Base-by-base conservation (phyloP, 2,888 invertebrate species). In the Temnothorax rugatulus region DNA sequence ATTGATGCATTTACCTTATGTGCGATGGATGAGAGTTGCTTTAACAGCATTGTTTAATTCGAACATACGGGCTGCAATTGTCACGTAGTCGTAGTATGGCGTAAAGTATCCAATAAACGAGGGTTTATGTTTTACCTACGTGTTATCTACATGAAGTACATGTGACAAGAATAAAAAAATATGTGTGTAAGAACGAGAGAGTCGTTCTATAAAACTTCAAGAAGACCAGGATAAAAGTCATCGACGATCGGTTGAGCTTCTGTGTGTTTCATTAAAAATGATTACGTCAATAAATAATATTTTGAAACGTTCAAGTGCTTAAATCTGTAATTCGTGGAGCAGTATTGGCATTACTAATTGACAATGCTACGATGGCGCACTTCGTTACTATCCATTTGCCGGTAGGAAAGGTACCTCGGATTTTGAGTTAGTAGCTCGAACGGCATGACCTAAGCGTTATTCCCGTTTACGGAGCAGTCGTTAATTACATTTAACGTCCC, bases 401-500 rank as follows among this genome's bases (percentile, higher is more conserved):
- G 38, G 64, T 21, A 15, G 71, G 71, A 59, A 29, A 29, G 71
- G 15, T 41, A 79, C 38, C 34, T 57, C 13, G 47, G 47, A 69
- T 34, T 79, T 73, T 59, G 73, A 29, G n/a, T 52, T 47, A 47
- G 34, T 41, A 59, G 74, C 13, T 47, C 13, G 34, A 71, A 11
- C 5, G 25, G 0, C 47, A 76, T 79, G 59, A 82, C 84, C 87
- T 82, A 81, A 83, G 63, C 85, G 76, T 89, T 82, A 84, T 82
- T 61, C 52, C 69, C 85, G 87, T 90, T 89, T 85, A 81, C 81
- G 82, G 84, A 82, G 38, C 66, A 83, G 82, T 87, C 89, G 86
- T 91, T 91, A 91, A 91, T 91, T 91, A 87, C 87, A 84, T 91
- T 89, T 89, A 89, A 87, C 87, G 81, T 83, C 83, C 85, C 83